A percentile compares a stretch with the other conserved stretches of the same genome.
Conservation (phyloP, 2,113 vertebrate species). For the Trematomus loennbergii region DNA sequence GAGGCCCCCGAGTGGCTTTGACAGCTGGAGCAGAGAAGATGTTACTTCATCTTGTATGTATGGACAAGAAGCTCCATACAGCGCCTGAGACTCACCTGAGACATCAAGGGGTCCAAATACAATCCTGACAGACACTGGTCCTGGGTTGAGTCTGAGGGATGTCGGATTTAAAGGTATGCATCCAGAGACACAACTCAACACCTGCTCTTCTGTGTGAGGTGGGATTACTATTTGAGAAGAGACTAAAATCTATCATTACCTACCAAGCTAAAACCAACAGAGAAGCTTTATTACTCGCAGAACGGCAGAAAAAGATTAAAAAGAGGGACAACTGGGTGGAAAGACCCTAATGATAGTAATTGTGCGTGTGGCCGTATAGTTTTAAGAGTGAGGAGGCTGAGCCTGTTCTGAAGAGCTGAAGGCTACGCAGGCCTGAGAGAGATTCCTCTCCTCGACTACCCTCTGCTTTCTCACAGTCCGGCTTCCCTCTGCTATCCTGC, state of each 20-base stretch:
- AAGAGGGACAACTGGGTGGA: slow-evolving; percentile 52
- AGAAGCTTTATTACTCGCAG: slow-evolving; percentile 30
- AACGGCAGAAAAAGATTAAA: slow-evolving; percentile 30
- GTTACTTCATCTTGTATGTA: slow-evolving; percentile 21
- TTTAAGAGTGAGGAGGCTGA: slow-evolving; percentile 64
- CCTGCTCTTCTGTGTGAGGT: background rate
- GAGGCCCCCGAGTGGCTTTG: slow-evolving; percentile 53
- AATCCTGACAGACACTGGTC: slow-evolving; percentile 33
- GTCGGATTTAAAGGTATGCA: slow-evolving; percentile 33
- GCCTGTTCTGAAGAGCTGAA: slow-evolving; percentile 63
- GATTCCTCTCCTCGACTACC: slow-evolving; percentile 29
- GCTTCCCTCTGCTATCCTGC: slow-evolving; percentile 36
- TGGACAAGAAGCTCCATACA: slow-evolving; percentile 27
- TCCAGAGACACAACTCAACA: slow-evolving; percentile 5
- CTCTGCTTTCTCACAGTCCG: slow-evolving; percentile 65
- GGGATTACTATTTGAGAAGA: slow-evolving; percentile 21
- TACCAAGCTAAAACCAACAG: slow-evolving; percentile 34
- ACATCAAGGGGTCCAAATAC: slow-evolving; percentile 22
- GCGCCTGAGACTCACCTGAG: slow-evolving; percentile 23
- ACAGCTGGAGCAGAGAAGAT: slow-evolving; percentile 47
- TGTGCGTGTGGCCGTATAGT: slow-evolving; percentile 66
- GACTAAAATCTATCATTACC: slow-evolving; percentile 35
- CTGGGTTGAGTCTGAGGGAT: slow-evolving; percentile 6
- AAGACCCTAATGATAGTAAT: slow-evolving; percentile 78
- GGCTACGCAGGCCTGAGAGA: slow-evolving; percentile 63